Base-by-base conservation (phyloP, 1,140 invertebrate species). In the Platyscapa corneri region DNA sequence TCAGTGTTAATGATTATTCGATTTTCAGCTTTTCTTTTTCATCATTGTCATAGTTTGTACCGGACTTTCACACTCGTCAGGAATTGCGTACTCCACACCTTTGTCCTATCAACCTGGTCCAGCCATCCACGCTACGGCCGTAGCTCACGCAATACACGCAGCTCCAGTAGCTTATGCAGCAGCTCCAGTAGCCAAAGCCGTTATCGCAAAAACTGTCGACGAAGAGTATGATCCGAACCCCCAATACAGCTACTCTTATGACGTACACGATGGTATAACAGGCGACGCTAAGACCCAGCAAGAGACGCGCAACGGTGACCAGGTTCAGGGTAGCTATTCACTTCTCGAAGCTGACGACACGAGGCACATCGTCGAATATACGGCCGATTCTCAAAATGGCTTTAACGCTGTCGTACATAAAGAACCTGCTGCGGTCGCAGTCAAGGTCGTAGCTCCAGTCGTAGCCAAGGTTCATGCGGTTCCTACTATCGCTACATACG, bases 371-470 rank as follows among this genome's bases (percentile, higher is more conserved):
- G 95, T 95, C 77, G 93, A 93, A 83, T 95, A 95, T 91, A 92
- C 93, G 80, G 94, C 94, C 67, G 94, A 94, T 53, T 49, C 88
- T 6, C 90, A 94, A 86, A 95, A 94, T 87, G 94, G 94, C 87
- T 95, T 95, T 91, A 95, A 95, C 89, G 94, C 94, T 53, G 93
- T 95, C 32, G 94, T 95, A 12, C 94, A 94, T 88, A 94, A 94
- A 87, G 94, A 94, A 88, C 92, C 94, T 46, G 93, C 93, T 10
- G 89, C 92, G 27, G 88, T 91, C 12, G 91, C 92, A 32, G 88
- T 88, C 88, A 82, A 88, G 46, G 88, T 88, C 82, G 87, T 83
- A 18, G 90, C 91, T 32, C 56, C 89, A 30, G 77, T 84, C 53
- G 86, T 87, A 30, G 89, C 91, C 78, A 86, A 90, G 74, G 64